These are phyloP conservation scores for Callitettix versicolor DNA, from an alignment of 1,140 invertebrate genomes.

Conservation along the genomic window DNA sequence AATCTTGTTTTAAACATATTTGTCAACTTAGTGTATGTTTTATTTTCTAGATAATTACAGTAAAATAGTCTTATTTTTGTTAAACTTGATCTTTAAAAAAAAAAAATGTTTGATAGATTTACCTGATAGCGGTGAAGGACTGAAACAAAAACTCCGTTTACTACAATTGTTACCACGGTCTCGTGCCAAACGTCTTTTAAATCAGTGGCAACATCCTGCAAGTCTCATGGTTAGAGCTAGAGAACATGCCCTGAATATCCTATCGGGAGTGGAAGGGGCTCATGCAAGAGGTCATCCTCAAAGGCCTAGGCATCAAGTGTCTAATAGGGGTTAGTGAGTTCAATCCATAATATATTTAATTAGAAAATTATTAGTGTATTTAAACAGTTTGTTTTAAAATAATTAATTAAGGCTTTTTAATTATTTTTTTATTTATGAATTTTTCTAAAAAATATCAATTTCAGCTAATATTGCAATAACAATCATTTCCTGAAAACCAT, in stretches of 20 bases:
- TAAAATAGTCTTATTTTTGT: too few relatives aligned
- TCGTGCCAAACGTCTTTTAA: conserved; percentile 60
- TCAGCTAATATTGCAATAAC: too few relatives aligned
- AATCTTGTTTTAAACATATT: too few relatives aligned
- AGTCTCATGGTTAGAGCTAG: conserved; percentile 64
- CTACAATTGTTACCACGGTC: conserved; percentile 60
- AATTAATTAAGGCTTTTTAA: neutral
- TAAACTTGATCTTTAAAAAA: too few relatives aligned
- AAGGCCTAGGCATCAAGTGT: conserved; percentile 1
- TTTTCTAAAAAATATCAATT: too few relatives aligned
- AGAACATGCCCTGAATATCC: conserved; percentile 65
- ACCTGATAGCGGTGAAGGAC: conserved; percentile 49
- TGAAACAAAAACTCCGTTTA: conserved; percentile 57
- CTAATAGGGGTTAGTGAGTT: conserved; percentile 11
- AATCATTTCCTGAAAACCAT: too few relatives aligned
- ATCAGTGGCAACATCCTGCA: conserved; percentile 65
- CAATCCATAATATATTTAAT: too few relatives aligned
- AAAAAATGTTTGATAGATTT: conserved; percentile 48
- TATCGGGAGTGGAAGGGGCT: conserved; percentile 47
- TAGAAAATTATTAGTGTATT: too few relatives aligned
- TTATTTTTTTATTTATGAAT: neutral
- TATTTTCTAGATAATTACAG: too few relatives aligned
- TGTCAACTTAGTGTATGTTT: too few relatives aligned
- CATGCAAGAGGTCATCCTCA: conserved; percentile 13
- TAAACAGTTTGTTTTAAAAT: neutral